Percentiles rank a stretch among this genome's conserved stretches.
Conservation (phyloP, 2,888 invertebrate species). For the Cerastis rubricosa region DNA sequence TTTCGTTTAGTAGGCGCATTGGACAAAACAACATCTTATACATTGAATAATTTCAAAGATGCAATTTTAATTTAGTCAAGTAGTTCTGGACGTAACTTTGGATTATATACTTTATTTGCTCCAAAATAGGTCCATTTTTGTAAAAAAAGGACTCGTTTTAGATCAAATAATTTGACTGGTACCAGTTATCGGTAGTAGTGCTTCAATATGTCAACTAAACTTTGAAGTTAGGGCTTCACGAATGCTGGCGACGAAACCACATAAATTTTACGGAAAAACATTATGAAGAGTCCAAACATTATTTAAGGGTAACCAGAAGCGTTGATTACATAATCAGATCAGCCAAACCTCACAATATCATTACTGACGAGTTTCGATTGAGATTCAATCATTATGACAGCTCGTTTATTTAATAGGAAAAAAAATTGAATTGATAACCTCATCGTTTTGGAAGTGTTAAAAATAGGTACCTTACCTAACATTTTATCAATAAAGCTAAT, state of each 20-base stretch:
- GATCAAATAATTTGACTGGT: conserved; percentile 35
- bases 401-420: background rate
- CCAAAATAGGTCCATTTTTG: conserved; percentile 33
- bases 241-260: conserved; percentile 19
- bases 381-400: background rate
- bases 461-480: background rate
- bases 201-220: conserved; percentile 61
- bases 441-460: background rate
- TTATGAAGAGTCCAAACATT: conserved; percentile 10
- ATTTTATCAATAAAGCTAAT: conserved; percentile 1
- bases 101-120: conserved; percentile 18
- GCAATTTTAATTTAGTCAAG: background rate
- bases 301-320: conserved; percentile 1
- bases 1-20: conserved; percentile 57
- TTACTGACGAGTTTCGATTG: conserved; percentile 2
- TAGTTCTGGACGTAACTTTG: background rate
- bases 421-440: background rate
- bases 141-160: conserved; percentile 40
- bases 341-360: background rate
- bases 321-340: conserved; percentile 24
- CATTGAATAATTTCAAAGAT: background rate
- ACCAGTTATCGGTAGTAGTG: background rate
- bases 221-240: conserved; percentile 27
- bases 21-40: background rate
- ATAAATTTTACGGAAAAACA: background rate